These are phyloP conservation scores for Ophioninae sp. DNA, from an alignment of 2,888 invertebrate species.

Conservation along the genomic window DNA sequence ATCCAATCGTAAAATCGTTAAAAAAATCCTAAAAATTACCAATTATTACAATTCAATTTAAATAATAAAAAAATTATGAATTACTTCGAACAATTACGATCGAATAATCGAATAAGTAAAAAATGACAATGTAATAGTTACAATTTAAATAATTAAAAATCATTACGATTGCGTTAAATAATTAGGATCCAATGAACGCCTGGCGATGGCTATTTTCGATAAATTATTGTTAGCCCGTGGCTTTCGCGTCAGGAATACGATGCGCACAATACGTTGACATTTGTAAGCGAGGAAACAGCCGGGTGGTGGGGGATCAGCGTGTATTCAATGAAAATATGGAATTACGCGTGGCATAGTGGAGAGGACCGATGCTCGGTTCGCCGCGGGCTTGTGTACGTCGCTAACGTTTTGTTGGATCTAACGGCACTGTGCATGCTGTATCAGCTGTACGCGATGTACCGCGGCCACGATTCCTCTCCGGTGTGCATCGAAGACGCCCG, in stretches of 20 bases:
- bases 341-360: conserved; percentile 6
- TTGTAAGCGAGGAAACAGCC: neutral
- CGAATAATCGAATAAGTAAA: neutral
- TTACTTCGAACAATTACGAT: neutral
- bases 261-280: neutral
- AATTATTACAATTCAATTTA: neutral
- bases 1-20: neutral
- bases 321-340: conserved; percentile 14
- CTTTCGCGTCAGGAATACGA: neutral
- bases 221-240: neutral
- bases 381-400: conserved; percentile 1
- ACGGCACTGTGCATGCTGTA: conserved; percentile 29
- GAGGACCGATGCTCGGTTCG: conserved; percentile 17
- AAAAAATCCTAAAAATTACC: neutral
- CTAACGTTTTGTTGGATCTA: conserved; percentile 24
- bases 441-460: conserved; percentile 8
- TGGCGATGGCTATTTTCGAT: neutral
- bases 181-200: neutral
- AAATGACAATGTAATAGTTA: too few species aligned
- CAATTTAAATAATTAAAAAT: too few species aligned
- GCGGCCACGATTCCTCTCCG: neutral
- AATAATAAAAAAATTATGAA: neutral
- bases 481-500: conserved; percentile 1
- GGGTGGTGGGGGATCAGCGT: neutral
- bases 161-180: neutral